These are phyloP conservation scores for Cheilosia scutellata DNA, from an alignment of 2,888 invertebrate genomes.

Conservation along the genomic window DNA sequence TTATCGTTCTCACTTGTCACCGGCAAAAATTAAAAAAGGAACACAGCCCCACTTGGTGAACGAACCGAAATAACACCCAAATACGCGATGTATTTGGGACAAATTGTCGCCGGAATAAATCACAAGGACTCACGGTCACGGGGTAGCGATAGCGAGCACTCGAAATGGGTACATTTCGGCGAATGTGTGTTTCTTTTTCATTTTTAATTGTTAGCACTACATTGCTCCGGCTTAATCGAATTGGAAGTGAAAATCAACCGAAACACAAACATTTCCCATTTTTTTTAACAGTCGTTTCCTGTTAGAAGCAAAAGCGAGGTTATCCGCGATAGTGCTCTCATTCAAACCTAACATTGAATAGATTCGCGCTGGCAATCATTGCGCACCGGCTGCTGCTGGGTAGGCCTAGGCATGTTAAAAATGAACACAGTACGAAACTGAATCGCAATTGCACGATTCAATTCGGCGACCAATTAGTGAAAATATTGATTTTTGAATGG, in stretches of 20 bases:
- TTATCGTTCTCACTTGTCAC: constrained; percentile 24
- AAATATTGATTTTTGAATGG: constrained; percentile 65
- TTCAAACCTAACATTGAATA: constrained; percentile 4
- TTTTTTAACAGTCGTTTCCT: not conserved
- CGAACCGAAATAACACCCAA: not conserved
- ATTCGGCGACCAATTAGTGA: constrained; percentile 68
- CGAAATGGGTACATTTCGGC: not conserved
- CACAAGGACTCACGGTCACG: not conserved
- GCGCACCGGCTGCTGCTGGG: not conserved
- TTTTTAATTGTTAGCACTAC: constrained; percentile 26
- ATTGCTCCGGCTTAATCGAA: constrained; percentile 23
- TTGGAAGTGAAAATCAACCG: constrained; percentile 50
- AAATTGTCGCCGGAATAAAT: constrained; percentile 40
- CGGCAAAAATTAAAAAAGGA: not conserved
- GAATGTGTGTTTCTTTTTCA: not conserved
- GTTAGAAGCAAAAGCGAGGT: constrained; percentile 4
- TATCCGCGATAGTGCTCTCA: constrained; percentile 4
- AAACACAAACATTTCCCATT: not conserved
- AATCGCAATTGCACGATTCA: constrained; percentile 19
- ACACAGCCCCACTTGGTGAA: not conserved
- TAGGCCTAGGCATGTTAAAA: not conserved
- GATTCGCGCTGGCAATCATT: constrained; percentile 12
- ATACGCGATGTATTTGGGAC: not conserved
- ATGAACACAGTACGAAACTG: not conserved
- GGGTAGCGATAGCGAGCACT: not conserved